Base-by-base conservation (phyloP, 2,888 invertebrate genomes). In the Crioceris asparagi region DNA sequence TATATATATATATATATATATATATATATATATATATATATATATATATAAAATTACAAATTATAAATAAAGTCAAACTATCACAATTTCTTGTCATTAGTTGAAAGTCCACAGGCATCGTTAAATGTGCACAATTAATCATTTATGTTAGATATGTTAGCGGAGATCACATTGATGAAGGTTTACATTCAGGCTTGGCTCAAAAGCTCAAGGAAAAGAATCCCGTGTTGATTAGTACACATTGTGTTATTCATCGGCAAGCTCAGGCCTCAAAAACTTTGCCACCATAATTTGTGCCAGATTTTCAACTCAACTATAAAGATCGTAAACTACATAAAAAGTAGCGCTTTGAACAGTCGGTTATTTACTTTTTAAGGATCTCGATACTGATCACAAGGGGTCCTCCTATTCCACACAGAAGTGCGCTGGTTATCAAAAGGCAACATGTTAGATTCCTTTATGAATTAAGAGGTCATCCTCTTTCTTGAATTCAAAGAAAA, bases 371-470 rank as follows among this genome's bases (percentile, higher is more conserved):
- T 25, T n/a, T 12, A 3, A 3, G 4, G 25, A 3, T 6, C 3
- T 25, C 4, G 6, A 25, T 6, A 11, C 25, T 25, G 25, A 25
- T 4, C 25, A 25, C 25, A 4, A 25, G 12, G n/a, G n/a, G 14
- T 12, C 15, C 29, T 29, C 3, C 12, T 29, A 4, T 29, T 29
- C 29, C 15, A 29, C 12, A 29, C 12, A 29, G 29, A 25, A 25
- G 25, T 25, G 3, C 25, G 25, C 6, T 25, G 29, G 29, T 15
- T 29, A 3, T 29, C 29, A 4, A 29, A 15, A 15, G 12, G 15
- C 4, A 29, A 14, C 29, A 29, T 14, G 29, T 12, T 29, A 15
- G 29, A 7, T 27, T 10, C 7, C 21, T 21, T 21, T 21, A 10
- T 21, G 21, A 21, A 21, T 10, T 21, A 10, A 21, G 10, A 21